Evolutionary conservation across 2,888 invertebrate species (phyloP).

Genomic region (Cheiracanthium punctorium): DNA sequence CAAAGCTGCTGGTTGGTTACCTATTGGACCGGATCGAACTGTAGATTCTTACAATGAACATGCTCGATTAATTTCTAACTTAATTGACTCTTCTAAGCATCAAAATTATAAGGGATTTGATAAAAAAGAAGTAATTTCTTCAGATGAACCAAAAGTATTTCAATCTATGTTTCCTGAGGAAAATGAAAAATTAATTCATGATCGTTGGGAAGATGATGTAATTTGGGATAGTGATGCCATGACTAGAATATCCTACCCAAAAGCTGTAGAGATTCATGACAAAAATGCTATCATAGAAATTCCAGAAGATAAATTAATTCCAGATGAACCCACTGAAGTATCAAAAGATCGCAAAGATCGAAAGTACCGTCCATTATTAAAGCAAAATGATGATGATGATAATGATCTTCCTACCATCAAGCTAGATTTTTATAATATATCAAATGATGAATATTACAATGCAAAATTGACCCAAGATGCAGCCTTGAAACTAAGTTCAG

Average conservation of each 20-base stretch:
- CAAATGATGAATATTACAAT: conserved; percentile 97
- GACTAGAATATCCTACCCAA: conserved; percentile 91
- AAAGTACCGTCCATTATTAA: conserved; percentile 82
- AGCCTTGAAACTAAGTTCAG: conserved; percentile 79
- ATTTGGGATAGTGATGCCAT: conserved; percentile 97
- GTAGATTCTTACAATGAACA: conserved; percentile 85
- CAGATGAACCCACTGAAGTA: conserved; percentile 69
- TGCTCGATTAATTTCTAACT: conserved; percentile 72
- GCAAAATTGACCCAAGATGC: conserved; percentile 84
- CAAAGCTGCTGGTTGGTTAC: conserved; percentile 95
- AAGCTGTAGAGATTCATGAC: conserved; percentile 96
- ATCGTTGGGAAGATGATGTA: conserved; percentile 97
- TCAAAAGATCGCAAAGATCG: conserved; percentile 76
- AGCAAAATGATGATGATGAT: conserved; percentile 91
- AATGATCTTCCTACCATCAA: conserved; percentile 83
- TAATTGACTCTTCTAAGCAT: background rate
- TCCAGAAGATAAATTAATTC: conserved; percentile 87
- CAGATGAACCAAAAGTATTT: conserved; percentile 80
- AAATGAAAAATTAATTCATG: conserved; percentile 95
- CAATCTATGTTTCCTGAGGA: conserved; percentile 99
- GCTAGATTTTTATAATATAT: conserved; percentile 96
- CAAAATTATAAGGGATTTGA: background rate
- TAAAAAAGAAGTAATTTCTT: background rate
- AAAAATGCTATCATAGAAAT: conserved; percentile 96
- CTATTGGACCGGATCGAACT: conserved; percentile 89